Evolutionary conservation across 2,888 invertebrate genomes (phyloP).

Genomic region (Tineola bisselliella): DNA sequence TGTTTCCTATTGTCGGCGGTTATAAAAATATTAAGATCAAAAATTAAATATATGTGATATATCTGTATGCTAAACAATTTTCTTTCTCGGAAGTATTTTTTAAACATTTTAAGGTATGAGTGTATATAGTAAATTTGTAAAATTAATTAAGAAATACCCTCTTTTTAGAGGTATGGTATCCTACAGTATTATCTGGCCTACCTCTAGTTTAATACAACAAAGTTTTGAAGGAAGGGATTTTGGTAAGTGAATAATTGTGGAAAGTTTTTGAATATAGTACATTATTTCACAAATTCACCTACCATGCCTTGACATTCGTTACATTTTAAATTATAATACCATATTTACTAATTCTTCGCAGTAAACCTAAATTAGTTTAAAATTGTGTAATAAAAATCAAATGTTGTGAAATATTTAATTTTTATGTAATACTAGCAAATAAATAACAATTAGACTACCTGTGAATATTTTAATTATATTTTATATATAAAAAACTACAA

Average conservation of each 20-base stretch:
- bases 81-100: slow-evolving; percentile 13
- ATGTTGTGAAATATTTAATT: background rate
- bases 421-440: background rate
- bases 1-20: slow-evolving; percentile 21
- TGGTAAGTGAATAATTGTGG: slow-evolving; percentile 45
- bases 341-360: background rate
- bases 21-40: slow-evolving; percentile 15
- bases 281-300: background rate
- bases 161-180: slow-evolving; percentile 72
- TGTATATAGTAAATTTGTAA: slow-evolving; percentile 35
- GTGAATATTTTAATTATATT: no score
- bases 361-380: background rate
- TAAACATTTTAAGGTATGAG: slow-evolving; percentile 28
- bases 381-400: slow-evolving; percentile 7
- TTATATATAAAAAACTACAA: no score
- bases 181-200: slow-evolving; percentile 78
- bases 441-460: no score
- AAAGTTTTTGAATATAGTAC: background rate
- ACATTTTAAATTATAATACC: background rate
- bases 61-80: slow-evolving; percentile 13
- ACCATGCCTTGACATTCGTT: background rate
- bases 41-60: slow-evolving; percentile 9
- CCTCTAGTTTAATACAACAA: slow-evolving; percentile 78
- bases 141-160: slow-evolving; percentile 49
- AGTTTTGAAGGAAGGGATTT: slow-evolving; percentile 71